Percentiles rank a stretch among this genome's conserved stretches.
phyloP scores from a whole-genome alignment of 2,888 invertebrate genomes.

The Amorpha juglandis region DNA sequence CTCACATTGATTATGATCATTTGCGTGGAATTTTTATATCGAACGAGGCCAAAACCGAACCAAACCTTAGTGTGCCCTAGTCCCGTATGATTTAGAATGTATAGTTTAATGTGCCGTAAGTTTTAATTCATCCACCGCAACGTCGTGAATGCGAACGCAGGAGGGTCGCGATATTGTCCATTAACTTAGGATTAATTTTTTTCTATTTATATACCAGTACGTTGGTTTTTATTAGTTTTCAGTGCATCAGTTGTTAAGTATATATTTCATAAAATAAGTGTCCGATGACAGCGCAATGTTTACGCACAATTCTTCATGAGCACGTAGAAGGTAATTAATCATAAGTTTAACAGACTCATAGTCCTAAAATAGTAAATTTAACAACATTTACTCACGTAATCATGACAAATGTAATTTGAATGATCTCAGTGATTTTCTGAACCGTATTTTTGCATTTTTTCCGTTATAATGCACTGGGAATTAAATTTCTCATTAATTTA shows the following conservation, averaged over 20 bases:
- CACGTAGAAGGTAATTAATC: slow-evolving; percentile 14
- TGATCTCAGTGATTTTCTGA: not conserved
- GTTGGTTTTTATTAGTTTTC: slow-evolving; percentile 40
- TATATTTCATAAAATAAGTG: slow-evolving; percentile 14
- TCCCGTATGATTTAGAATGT: slow-evolving; percentile 48
- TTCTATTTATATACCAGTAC: too few relatives aligned
- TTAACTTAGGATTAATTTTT: slow-evolving; percentile 33
- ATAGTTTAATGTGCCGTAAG: not conserved
- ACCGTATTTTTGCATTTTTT: not conserved
- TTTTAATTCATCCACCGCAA: slow-evolving; percentile 12
- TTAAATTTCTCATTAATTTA: slow-evolving; percentile 42
- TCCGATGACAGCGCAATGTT: slow-evolving; percentile 20
- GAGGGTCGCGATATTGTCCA: slow-evolving; percentile 54
- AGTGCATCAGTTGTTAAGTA: slow-evolving; percentile 40
- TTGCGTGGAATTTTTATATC: slow-evolving; percentile 28
- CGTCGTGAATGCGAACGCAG: slow-evolving; percentile 22
- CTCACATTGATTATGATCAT: slow-evolving; percentile 30
- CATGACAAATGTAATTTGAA: slow-evolving; percentile 9
- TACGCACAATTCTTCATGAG: slow-evolving; percentile 28
- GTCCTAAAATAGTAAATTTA: not conserved
- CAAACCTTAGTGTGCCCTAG: slow-evolving; percentile 58
- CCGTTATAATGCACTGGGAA: slow-evolving; percentile 47
- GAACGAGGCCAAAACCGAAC: slow-evolving; percentile 49
- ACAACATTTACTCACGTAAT: not conserved
- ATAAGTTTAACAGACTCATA: slow-evolving; percentile 9